Base-by-base conservation (phyloP, 2,113 vertebrate genomes). In the Gavia stellata region DNA sequence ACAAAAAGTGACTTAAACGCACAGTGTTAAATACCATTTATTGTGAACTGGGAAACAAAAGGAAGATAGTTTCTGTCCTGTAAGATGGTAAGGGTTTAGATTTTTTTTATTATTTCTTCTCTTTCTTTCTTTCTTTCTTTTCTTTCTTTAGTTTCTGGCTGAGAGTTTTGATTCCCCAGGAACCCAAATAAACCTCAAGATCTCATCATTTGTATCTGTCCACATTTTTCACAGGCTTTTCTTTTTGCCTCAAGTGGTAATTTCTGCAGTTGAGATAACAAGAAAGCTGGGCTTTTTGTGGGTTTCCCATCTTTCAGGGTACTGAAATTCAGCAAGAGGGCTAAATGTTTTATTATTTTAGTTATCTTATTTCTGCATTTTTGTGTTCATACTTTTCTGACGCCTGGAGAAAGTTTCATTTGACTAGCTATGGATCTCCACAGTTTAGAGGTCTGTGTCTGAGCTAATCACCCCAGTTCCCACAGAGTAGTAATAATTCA, bases 1-100 rank as follows among this genome's bases (percentile, higher is more conserved):
- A 96, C 93, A 90, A 90, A 86, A 93, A 68, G 58, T 82, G 38
- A 66, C 61, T 88, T 83, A 67, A 86, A 78, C 72, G 36, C n/a
- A 77, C 25, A 86, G 50, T 67, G 18, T 85, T 82, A 90, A 71
- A 45, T 58, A 53, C 7, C 44, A 34, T 83, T 77, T 95, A 78
- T 95, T 36, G 5, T 86, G n/a, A 89, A 28, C 28, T 62, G 5
- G 26, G 44, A 95, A 88, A 90, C 38, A 90, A 94, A 94, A 86
- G 21, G 42, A 88, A 88, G 40, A 71, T 21, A n/a, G 33, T 34
- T 92, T 62, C 26, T 58, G 28, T 63, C 42, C 13, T 67, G 12
- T 59, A 78, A 56, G 23, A 59, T 47, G 9, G 10, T 36, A 67
- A 62, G 14, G 5, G 26, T 55, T 86, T 73, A 81, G 34, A 16